These are phyloP conservation scores for Ectropis crepuscularia DNA, from an alignment of 2,888 invertebrate genomes.

Conservation along the genomic window DNA sequence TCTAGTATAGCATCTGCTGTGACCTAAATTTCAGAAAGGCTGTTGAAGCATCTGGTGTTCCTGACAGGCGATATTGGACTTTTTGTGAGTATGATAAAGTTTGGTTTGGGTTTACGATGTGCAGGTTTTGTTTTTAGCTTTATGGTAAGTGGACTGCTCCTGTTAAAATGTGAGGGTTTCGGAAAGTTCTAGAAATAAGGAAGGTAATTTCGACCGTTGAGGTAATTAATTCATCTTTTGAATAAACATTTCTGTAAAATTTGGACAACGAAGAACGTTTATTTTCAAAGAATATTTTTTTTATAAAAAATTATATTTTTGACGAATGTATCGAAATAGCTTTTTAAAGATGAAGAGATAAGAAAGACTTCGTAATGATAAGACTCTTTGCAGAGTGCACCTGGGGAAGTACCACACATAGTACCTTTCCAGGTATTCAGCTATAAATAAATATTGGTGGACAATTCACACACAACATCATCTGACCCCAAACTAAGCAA, in stretches of 20 bases:
- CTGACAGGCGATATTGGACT: conserved; percentile 37
- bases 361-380: no score
- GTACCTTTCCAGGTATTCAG: no score
- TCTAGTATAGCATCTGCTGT: conserved; percentile 45
- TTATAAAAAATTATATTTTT: no score
- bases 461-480: no score
- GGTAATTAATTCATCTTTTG: background rate
- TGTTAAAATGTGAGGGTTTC: conserved; percentile 27
- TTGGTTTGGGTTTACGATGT: conserved; percentile 28
- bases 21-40: conserved; percentile 52
- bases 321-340: no score
- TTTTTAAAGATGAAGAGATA: no score
- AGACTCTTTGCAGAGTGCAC: no score
- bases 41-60: conserved; percentile 44
- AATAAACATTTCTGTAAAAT: background rate
- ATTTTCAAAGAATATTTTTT: background rate
- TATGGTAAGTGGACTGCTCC: conserved; percentile 34
- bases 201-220: background rate
- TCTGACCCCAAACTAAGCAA: no score
- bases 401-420: no score
- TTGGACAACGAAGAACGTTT: background rate
- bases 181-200: conserved; percentile 11
- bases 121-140: conserved; percentile 37
- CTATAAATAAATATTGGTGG: no score
- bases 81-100: conserved; percentile 31